Percentiles rank a stretch among this genome's conserved stretches.
Evolutionary conservation across 2,797 vertebrate genomes (phyloP).

Genomic region (Spinibarbus caldwelli): DNA sequence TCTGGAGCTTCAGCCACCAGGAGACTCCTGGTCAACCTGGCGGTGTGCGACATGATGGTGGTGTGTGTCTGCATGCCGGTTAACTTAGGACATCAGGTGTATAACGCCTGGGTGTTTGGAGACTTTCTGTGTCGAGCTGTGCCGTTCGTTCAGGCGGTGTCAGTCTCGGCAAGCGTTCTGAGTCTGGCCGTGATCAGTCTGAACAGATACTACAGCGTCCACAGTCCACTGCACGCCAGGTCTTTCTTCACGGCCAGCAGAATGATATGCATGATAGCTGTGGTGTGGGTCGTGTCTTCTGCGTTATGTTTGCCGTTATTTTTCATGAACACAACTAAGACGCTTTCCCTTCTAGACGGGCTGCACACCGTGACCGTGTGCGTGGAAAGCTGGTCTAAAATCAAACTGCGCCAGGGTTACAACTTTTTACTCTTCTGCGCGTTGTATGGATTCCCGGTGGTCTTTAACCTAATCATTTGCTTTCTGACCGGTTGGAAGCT

Average conservation of each 20-base stretch:
- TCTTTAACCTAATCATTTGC: constrained; percentile 72
- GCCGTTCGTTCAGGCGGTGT: constrained; percentile 75
- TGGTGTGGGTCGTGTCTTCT: constrained; percentile 70
- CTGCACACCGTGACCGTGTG: constrained; percentile 66
- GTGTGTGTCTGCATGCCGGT: constrained; percentile 77
- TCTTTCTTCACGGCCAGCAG: constrained; percentile 68
- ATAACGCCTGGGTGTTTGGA: constrained; percentile 75
- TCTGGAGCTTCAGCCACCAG: constrained; percentile 68
- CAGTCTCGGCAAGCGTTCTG: constrained; percentile 74
- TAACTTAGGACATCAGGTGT: constrained; percentile 72
- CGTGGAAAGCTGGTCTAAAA: constrained; percentile 72
- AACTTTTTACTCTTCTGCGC: constrained; percentile 74
- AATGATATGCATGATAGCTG: constrained; percentile 67
- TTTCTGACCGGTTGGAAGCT: constrained; percentile 68
- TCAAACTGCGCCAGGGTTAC: constrained; percentile 68
- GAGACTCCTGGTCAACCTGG: constrained; percentile 72
- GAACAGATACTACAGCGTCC: constrained; percentile 75
- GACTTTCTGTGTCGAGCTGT: constrained; percentile 73
- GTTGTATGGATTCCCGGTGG: constrained; percentile 71
- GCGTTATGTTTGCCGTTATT: constrained; percentile 69
- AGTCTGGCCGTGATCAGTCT: constrained; percentile 73
- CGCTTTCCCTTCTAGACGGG: constrained; percentile 65
- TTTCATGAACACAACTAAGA: constrained; percentile 70
- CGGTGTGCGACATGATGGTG: constrained; percentile 76
- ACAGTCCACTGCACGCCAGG: constrained; percentile 71